Percentiles rank a stretch among this genome's conserved stretches.
These are phyloP conservation scores for Tenualosa thibaudeaui DNA, from an alignment of 2,797 vertebrate genomes.

Conservation along the genomic window DNA sequence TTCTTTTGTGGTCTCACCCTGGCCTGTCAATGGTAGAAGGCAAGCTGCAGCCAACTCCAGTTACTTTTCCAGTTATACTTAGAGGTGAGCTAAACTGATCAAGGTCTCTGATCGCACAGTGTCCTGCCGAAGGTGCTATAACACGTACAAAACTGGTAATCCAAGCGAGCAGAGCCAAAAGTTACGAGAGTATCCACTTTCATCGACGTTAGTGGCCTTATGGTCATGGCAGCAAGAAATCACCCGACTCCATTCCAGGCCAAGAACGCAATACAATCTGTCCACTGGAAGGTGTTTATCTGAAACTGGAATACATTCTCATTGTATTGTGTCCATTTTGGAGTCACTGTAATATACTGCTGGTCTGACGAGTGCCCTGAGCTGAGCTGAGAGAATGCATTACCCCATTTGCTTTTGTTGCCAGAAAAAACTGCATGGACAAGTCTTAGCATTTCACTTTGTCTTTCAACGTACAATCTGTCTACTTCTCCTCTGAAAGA, in stretches of 20 bases:
- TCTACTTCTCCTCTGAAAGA: not conserved
- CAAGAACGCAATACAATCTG: not conserved
- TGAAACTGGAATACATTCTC: not conserved
- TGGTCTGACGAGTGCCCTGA: not conserved
- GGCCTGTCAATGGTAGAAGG: not conserved
- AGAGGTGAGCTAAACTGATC: not conserved
- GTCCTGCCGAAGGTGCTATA: not conserved
- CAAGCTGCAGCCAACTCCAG: not conserved
- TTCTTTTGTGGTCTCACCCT: not conserved
- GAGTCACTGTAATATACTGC: not conserved
- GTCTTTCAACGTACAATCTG: not conserved
- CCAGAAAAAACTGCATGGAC: not conserved
- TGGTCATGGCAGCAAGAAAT: not conserved
- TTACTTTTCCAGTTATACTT: constrained; percentile 8
- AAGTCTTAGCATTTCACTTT: not conserved
- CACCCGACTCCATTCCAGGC: not conserved
- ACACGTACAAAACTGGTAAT: not conserved
- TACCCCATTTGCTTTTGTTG: not conserved
- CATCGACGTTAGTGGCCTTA: not conserved
- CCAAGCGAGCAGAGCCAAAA: not conserved
- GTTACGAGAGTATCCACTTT: not conserved
- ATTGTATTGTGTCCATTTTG: not conserved
- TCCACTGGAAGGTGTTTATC: not conserved
- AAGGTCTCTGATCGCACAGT: not conserved
- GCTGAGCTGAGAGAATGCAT: not conserved